Base-by-base conservation (phyloP, 2,113 vertebrate genomes). In the Oryzias javanicus region DNA sequence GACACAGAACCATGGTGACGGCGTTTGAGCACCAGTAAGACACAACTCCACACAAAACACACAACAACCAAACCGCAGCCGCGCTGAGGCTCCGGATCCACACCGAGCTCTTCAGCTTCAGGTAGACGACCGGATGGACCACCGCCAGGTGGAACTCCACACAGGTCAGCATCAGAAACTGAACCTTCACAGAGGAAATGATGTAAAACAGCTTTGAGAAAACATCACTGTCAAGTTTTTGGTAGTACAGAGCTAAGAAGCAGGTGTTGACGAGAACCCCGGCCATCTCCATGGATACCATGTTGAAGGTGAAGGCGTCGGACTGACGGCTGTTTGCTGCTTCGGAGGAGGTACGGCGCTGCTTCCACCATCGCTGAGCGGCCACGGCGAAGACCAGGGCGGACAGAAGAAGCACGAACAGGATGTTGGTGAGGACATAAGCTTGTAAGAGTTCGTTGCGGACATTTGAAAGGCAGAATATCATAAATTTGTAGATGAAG, bases 101-200 rank as follows among this genome's bases (percentile, higher is more conserved):
- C 19, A 67, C 27, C 4, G 10, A 16, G 16, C 18, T 6, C 4
- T 13, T 44, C 45, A 76, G 63, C 1, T 18, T 19, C 50, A 46
- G 13, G 42, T 69, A 75, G 14, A 17, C 40, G 17, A 75, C 18
- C 19, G 65, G 72, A 6, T 69, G 60, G n/a, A 75, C 60, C 0
- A 59, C 72, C 2, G 72, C 65, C 54, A 75, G 45, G 60, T 75
- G 55, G 40, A 49, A 60, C 6, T 75, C 72, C 35, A 64, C 16
- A 27, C 72, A 74, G 59, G 64, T 69, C 4, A 74, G 17, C 14
- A 48, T 1, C 49, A 66, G 63, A n/a, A 56, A 45, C 2, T 22
- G 22, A 1, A 22, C 29, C 10, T 58, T 24, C 25, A 24, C 44
- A 4, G 14, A 5, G 5, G 27, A 46, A 13, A 18, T 6, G 22